Evolutionary conservation across 1,140 invertebrate genomes (phyloP).

Genomic region (Solenopsis invicta): DNA sequence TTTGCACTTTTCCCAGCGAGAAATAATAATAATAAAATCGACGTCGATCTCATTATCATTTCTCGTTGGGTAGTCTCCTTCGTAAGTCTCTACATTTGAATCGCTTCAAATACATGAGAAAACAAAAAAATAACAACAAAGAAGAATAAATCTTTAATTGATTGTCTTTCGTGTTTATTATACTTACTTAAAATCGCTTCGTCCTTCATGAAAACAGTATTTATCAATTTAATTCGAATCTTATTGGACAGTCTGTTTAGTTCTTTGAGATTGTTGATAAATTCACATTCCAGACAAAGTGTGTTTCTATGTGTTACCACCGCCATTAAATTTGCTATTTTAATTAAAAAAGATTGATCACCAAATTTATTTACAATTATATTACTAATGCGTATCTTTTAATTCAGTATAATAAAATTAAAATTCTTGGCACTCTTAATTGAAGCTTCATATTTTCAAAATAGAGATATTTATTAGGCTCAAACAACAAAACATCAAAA

Average conservation of each 20-base stretch:
- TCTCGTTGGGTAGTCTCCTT: background rate
- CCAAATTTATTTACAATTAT: background rate
- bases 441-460: background rate
- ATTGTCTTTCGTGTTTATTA: background rate
- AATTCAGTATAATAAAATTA: background rate
- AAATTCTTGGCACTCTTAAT: background rate
- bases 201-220: background rate
- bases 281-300: slow-evolving; percentile 13
- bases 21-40: no score
- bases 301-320: slow-evolving; percentile 60
- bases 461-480: background rate
- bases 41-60: no score
- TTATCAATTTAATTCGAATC: slow-evolving; percentile 40
- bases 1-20: background rate
- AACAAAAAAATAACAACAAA: background rate
- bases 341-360: background rate
- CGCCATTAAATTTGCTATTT: slow-evolving; percentile 62
- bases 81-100: background rate
- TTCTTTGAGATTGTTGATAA: background rate
- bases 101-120: background rate
- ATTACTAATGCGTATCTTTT: background rate
- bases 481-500: no score
- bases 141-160: background rate
- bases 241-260: slow-evolving; percentile 46
- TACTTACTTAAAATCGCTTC: slow-evolving; percentile 52